Conservation (phyloP, 2,113 vertebrate species). For the Oncorhynchus mykiss region DNA sequence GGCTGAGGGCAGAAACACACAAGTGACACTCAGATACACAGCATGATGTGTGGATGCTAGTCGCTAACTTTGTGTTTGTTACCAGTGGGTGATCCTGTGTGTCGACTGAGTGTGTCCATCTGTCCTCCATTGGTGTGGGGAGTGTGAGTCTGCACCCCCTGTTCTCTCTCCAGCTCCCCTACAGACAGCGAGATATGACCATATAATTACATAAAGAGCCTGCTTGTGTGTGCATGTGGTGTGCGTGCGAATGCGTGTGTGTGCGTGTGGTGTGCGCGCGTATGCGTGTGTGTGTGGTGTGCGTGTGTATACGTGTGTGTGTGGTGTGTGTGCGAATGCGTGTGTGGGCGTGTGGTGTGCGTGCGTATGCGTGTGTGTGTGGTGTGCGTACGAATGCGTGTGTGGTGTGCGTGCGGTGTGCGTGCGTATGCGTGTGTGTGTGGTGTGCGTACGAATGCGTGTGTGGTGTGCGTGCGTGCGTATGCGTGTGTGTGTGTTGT, state of each 20-base stretch:
- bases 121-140: conserved; percentile 85
- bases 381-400: no score
- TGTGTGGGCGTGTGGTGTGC: background rate
- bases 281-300: no score
- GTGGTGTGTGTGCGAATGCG: no score
- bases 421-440: background rate
- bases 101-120: conserved; percentile 83
- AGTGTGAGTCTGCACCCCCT: conserved; percentile 82
- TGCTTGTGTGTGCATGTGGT: background rate
- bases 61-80: background rate
- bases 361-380: background rate
- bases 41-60: background rate
- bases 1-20: conserved; percentile 73
- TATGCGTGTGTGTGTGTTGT: no score
- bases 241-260: no score
- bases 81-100: conserved; percentile 85
- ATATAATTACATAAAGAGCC: no score
- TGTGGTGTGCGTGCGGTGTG: no score
- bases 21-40: background rate
- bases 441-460: no score
- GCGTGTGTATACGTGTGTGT: no score
- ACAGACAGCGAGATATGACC: conserved; percentile 15
- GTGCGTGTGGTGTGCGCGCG: no score
- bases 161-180: conserved; percentile 97
- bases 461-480: no score